phyloP scores from a whole-genome alignment of 2,888 invertebrate genomes.

The Polydrusus pterygomalis region DNA sequence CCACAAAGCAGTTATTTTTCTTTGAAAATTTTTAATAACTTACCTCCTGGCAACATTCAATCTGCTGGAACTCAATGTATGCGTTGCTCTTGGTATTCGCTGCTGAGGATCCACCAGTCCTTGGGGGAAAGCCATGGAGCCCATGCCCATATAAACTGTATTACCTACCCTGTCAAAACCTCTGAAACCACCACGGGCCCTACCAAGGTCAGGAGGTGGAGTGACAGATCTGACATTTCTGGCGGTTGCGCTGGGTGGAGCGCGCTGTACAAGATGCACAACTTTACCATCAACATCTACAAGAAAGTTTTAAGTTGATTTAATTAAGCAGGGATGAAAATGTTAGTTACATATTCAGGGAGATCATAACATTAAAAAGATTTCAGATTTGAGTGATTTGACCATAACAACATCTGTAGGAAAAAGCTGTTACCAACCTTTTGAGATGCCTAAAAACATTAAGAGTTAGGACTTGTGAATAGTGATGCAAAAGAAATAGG shows the following conservation, averaged over 20 bases:
- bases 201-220: slow-evolving; percentile 53
- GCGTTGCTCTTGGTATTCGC: slow-evolving; percentile 73
- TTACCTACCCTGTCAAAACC: slow-evolving; percentile 69
- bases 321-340: no score
- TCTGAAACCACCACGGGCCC: slow-evolving; percentile 58
- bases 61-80: slow-evolving; percentile 74
- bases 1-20: no score
- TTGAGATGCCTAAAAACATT: no score
- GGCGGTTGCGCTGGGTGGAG: slow-evolving; percentile 78
- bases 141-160: slow-evolving; percentile 76
- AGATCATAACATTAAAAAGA: no score
- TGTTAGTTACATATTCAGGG: no score
- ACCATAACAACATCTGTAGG: no score
- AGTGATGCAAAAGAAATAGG: no score
- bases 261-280: slow-evolving; percentile 91
- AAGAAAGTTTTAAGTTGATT: neutral
- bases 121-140: slow-evolving; percentile 75
- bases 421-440: no score
- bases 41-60: slow-evolving; percentile 72
- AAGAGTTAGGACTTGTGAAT: no score
- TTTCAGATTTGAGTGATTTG: no score
- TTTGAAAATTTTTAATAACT: neutral
- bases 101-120: slow-evolving; percentile 71
- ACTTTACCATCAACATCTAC: slow-evolving; percentile 93
- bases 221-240: slow-evolving; percentile 60